These are phyloP conservation scores for Erebia aethiops DNA, from an alignment of 2,888 invertebrate species.

Conservation along the genomic window DNA sequence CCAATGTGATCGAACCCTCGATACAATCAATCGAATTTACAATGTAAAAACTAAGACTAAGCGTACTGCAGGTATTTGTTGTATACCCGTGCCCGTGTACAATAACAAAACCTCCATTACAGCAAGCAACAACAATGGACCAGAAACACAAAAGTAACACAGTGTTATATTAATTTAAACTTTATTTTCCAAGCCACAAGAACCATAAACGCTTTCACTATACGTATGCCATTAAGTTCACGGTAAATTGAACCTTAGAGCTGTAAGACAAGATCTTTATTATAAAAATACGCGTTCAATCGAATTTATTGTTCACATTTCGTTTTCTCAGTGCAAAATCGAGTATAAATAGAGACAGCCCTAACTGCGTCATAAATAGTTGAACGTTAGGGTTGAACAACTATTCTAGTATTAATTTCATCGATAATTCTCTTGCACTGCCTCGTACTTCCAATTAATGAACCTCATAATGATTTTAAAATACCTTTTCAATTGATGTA, in stretches of 20 bases:
- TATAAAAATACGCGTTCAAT: neutral
- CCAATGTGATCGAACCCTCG: too few species aligned
- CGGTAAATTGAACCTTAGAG: neutral
- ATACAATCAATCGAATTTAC: too few species aligned
- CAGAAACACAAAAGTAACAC: neutral
- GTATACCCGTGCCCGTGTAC: neutral
- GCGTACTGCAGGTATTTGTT: neutral
- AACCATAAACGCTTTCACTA: neutral
- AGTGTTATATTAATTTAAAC: neutral
- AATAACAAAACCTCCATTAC: constrained; percentile 10
- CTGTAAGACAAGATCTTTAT: neutral
- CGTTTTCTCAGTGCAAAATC: constrained; percentile 16
- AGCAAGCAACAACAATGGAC: constrained; percentile 1
- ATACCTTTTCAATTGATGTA: too few species aligned
- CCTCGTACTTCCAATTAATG: neutral
- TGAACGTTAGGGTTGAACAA: constrained; percentile 24
- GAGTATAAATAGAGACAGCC: constrained; percentile 31
- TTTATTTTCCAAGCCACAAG: neutral
- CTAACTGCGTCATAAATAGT: constrained; percentile 33
- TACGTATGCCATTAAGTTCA: neutral
- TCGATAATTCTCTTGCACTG: neutral
- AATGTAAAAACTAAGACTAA: too few species aligned
- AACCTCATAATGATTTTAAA: too few species aligned
- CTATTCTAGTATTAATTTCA: neutral
- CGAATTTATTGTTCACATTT: neutral